Conservation (phyloP, 2,888 invertebrate species). For the Drosophila leonis region DNA sequence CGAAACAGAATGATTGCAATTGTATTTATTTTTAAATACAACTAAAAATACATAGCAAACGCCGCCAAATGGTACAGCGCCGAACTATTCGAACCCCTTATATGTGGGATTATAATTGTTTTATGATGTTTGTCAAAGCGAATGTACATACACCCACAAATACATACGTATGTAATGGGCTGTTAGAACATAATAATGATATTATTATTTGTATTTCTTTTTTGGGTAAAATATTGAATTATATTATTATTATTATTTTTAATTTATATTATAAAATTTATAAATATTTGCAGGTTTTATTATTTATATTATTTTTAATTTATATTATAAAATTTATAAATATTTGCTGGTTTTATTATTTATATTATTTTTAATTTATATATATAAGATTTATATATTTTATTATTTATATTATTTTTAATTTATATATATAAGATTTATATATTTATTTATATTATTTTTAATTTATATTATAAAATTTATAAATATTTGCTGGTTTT, state of each 20-base stretch:
- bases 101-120: conserved; percentile 51
- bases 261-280: background rate
- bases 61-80: conserved; percentile 8
- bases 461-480: no score
- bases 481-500: no score
- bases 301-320: background rate
- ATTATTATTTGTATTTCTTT: background rate
- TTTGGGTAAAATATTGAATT: background rate
- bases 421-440: no score
- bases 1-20: conserved; percentile 55
- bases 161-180: background rate
- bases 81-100: conserved; percentile 41
- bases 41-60: conserved; percentile 44
- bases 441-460: background rate
- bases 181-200: background rate
- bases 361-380: no score
- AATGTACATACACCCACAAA: background rate
- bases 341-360: background rate
- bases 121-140: conserved; percentile 23
- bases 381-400: no score
- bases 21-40: conserved; percentile 46
- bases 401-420: no score
- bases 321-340: background rate
- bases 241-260: background rate
- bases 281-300: background rate